A percentile compares a stretch with the other conserved stretches of the same genome.
These are phyloP conservation scores for Pipa parva DNA, from an alignment of 2,113 vertebrate species.

Conservation along the genomic window DNA sequence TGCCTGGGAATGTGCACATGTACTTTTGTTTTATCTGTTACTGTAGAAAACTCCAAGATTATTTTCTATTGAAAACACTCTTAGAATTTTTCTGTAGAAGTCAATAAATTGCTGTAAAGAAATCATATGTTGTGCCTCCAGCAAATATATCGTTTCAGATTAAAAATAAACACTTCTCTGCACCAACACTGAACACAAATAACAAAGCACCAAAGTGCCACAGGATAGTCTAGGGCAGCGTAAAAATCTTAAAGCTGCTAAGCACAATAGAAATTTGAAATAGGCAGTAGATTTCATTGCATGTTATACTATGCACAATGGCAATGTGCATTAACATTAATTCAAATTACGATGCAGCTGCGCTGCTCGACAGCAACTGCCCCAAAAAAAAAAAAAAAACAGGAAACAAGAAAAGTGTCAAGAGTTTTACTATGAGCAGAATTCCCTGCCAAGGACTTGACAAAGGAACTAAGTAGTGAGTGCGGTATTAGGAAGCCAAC, in stretches of 20 bases:
- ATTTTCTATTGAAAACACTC: too few relatives aligned
- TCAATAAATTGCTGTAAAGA: too few relatives aligned
- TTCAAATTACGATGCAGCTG: background rate
- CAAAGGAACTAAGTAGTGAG: background rate
- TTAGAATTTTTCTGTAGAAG: too few relatives aligned
- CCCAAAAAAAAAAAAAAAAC: slow-evolving; percentile 12
- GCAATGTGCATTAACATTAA: slow-evolving; percentile 1
- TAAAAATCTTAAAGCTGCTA: background rate
- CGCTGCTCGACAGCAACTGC: background rate
- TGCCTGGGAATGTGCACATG: too few relatives aligned
- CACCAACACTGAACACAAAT: slow-evolving; percentile 8
- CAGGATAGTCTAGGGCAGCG: background rate
- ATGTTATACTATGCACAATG: background rate
- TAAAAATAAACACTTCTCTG: background rate
- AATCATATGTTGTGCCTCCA: background rate
- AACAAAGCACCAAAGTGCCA: slow-evolving; percentile 3
- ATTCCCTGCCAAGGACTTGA: slow-evolving; percentile 3
- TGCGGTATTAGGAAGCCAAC: slow-evolving; percentile 6
- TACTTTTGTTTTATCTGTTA: too few relatives aligned
- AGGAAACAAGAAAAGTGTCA: slow-evolving; percentile 15
- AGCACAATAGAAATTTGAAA: background rate
- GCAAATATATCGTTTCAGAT: background rate
- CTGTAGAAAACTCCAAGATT: too few relatives aligned
- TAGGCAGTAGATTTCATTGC: background rate
- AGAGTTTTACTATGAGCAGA: background rate